Evolutionary conservation across 1,140 invertebrate genomes (phyloP).

Genomic region (Dreissena polymorpha): DNA sequence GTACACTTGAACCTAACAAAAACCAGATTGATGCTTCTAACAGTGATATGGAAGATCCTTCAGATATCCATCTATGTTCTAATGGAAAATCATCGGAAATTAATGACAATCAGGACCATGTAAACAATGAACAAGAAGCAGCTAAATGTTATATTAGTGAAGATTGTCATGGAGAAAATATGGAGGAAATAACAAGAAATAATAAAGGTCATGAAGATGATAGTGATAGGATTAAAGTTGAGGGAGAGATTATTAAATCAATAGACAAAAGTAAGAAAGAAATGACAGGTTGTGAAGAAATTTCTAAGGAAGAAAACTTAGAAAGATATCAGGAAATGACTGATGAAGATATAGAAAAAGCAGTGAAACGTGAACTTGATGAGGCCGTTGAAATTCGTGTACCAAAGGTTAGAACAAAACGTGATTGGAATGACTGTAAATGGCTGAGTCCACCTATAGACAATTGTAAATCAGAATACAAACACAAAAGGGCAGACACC

Average conservation of each 20-base stretch:
- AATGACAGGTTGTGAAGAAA: constrained; percentile 21
- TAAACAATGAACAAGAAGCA: constrained; percentile 18
- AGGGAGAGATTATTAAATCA: constrained; percentile 1
- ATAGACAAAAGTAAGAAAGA: background rate
- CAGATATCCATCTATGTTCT: background rate
- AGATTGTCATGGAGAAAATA: background rate
- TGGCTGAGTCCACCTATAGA: constrained; percentile 15
- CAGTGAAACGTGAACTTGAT: constrained; percentile 36
- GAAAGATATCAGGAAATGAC: background rate
- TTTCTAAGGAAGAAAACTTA: background rate
- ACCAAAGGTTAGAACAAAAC: constrained; percentile 27
- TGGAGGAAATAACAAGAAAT: background rate
- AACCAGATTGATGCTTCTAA: constrained; percentile 7
- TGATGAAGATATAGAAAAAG: constrained; percentile 46
- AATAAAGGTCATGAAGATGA: background rate
- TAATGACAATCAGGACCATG: constrained; percentile 20
- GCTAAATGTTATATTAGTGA: constrained; percentile 25
- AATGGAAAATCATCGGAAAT: constrained; percentile 29
- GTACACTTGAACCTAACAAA: background rate
- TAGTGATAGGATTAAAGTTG: background rate
- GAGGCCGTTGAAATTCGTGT: constrained; percentile 46
- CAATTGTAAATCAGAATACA: no score
- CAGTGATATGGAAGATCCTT: background rate
- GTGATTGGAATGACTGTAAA: constrained; percentile 26
- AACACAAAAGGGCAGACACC: constrained; percentile 55